These are phyloP conservation scores for Campoplex nolae DNA, from an alignment of 2,888 invertebrate genomes.

Conservation along the genomic window DNA sequence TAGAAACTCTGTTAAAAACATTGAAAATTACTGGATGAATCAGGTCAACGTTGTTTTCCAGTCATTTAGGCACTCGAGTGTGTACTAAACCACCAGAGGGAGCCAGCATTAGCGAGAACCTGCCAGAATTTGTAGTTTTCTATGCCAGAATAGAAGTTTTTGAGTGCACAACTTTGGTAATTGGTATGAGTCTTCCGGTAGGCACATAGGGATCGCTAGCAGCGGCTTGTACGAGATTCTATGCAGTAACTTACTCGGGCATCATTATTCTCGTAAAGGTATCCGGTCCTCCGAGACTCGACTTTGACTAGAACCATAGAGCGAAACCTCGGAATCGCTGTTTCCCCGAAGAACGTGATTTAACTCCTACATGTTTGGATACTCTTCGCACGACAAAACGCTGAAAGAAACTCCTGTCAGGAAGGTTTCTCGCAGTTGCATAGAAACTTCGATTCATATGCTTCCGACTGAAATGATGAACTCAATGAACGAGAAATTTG, in stretches of 20 bases:
- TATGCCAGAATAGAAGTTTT: constrained; percentile 24
- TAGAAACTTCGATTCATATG: constrained; percentile 25
- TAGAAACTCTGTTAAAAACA: background rate
- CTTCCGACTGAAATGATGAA: background rate
- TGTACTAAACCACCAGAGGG: constrained; percentile 7
- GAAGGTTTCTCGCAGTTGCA: background rate
- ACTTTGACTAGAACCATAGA: constrained; percentile 35
- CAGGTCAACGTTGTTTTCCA: background rate
- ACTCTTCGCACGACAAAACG: constrained; percentile 9
- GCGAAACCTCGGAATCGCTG: constrained; percentile 24
- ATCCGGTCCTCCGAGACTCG: background rate
- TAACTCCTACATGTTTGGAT: background rate
- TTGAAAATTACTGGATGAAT: background rate
- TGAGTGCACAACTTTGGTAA: constrained; percentile 53
- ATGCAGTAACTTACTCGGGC: constrained; percentile 13
- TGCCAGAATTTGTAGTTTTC: background rate
- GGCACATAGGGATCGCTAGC: background rate
- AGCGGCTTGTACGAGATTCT: background rate
- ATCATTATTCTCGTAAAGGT: constrained; percentile 4
- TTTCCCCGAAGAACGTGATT: constrained; percentile 10
- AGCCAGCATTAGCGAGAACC: background rate
- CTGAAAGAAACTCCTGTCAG: background rate
- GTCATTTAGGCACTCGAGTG: background rate
- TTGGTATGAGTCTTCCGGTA: constrained; percentile 32
- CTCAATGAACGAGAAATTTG: constrained; percentile 3